phyloP scores from a whole-genome alignment of 2,113 vertebrate species.

The Laterallus jamaicensis region DNA sequence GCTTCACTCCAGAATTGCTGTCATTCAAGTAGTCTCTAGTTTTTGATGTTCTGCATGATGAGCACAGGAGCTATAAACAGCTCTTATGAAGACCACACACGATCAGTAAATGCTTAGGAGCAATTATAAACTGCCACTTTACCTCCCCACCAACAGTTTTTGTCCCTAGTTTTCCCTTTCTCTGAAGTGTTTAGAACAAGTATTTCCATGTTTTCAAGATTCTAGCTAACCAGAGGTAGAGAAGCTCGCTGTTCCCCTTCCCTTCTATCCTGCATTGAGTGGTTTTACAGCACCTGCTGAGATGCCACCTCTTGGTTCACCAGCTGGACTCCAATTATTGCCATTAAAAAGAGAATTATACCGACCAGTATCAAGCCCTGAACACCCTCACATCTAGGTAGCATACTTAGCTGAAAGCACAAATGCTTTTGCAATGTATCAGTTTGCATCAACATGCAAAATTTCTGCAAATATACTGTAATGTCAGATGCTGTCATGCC shows the following conservation, averaged over 20 bases:
- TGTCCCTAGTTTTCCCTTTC: not conserved
- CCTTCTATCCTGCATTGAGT: not conserved
- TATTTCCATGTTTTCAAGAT: not conserved
- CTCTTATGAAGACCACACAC: not conserved
- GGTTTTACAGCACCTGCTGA: not conserved
- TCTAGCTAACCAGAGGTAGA: not conserved
- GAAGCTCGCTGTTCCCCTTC: not conserved
- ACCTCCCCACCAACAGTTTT: not conserved
- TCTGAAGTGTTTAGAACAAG: not conserved
- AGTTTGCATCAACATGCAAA: not conserved
- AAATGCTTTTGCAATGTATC: not conserved
- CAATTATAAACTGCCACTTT: not conserved
- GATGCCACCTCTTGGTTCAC: not conserved
- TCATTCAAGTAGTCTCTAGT: not conserved
- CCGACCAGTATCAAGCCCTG: not conserved
- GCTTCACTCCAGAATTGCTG: not conserved
- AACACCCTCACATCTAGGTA: not conserved
- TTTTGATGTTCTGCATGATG: not conserved
- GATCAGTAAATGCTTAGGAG: not conserved
- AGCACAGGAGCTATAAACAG: not conserved
- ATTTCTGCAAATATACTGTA: not conserved
- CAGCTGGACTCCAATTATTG: not conserved
- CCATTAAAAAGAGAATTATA: not conserved
- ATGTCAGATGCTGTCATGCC: not conserved
- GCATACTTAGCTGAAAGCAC: not conserved